These are phyloP conservation scores for Imbricaverruca yamaguchii DNA, from an alignment of 2,888 invertebrate species.

Conservation along the genomic window DNA sequence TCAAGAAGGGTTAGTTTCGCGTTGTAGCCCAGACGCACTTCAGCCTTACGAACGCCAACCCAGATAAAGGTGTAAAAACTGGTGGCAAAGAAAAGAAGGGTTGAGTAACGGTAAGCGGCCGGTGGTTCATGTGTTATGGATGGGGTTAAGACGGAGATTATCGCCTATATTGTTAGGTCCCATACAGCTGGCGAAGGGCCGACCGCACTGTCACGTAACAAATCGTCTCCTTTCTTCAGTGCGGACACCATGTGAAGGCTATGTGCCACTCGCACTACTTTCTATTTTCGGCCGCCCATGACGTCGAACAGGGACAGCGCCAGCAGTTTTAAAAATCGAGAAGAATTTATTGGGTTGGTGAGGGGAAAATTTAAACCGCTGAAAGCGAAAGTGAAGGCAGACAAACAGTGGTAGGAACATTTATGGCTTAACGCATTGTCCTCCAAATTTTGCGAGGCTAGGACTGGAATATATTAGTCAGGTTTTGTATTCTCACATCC, in stretches of 20 bases:
- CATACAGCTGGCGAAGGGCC: background rate
- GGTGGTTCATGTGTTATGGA: conserved; percentile 17
- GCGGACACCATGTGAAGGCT: background rate
- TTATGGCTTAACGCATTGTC: no score
- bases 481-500: no score
- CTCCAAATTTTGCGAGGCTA: no score
- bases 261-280: background rate
- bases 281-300: conserved; percentile 1
- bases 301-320: no score
- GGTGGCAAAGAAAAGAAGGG: conserved; percentile 7
- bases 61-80: conserved; percentile 19
- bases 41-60: background rate
- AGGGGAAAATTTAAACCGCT: no score
- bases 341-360: no score
- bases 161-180: background rate
- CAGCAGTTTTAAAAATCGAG: no score
- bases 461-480: no score
- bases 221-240: background rate
- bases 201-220: background rate
- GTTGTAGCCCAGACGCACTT: background rate
- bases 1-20: background rate
- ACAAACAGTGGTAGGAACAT: no score
- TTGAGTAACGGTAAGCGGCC: background rate
- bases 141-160: conserved; percentile 3
- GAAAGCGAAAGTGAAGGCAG: no score